These are phyloP conservation scores for Macrosiphum euphorbiae DNA, from an alignment of 2,888 invertebrate species.

Conservation along the genomic window DNA sequence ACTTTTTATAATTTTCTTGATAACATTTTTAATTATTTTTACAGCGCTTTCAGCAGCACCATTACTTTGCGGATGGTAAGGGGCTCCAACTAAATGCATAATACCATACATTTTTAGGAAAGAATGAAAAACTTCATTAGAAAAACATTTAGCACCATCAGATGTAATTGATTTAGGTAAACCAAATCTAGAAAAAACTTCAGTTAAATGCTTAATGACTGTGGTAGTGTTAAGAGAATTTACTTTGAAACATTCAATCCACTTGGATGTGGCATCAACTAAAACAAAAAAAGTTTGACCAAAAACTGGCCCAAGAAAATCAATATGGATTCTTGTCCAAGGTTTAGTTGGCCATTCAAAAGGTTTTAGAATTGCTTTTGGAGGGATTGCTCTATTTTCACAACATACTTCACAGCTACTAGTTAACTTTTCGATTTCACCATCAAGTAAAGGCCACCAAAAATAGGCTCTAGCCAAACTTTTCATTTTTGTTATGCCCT, in stretches of 20 bases:
- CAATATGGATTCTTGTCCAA: constrained; percentile 15
- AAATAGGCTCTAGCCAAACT: constrained; percentile 29
- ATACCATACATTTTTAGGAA: background rate
- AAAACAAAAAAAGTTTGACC: constrained; percentile 44
- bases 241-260: constrained; percentile 6
- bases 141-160: too few relatives aligned
- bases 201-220: constrained; percentile 17
- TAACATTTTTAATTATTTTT: constrained; percentile 31
- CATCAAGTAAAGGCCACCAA: constrained; percentile 12
- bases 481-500: constrained; percentile 41
- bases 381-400: constrained; percentile 14
- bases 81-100: constrained; percentile 5
- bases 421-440: constrained; percentile 2
- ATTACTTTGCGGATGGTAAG: constrained; percentile 24
- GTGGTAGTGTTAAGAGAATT: constrained; percentile 40
- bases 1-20: background rate
- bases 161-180: too few relatives aligned
- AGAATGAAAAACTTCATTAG: too few relatives aligned
- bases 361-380: constrained; percentile 32
- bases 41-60: constrained; percentile 26
- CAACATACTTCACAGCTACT: constrained; percentile 28
- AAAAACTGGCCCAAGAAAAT: constrained; percentile 21
- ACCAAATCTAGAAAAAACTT: too few relatives aligned
- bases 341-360: constrained; percentile 31
- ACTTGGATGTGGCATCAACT: constrained; percentile 26